Percentiles rank a stretch among this genome's conserved stretches.
These are phyloP conservation scores for Melanophora roralis DNA, from an alignment of 2,888 invertebrate species.

Conservation along the genomic window DNA sequence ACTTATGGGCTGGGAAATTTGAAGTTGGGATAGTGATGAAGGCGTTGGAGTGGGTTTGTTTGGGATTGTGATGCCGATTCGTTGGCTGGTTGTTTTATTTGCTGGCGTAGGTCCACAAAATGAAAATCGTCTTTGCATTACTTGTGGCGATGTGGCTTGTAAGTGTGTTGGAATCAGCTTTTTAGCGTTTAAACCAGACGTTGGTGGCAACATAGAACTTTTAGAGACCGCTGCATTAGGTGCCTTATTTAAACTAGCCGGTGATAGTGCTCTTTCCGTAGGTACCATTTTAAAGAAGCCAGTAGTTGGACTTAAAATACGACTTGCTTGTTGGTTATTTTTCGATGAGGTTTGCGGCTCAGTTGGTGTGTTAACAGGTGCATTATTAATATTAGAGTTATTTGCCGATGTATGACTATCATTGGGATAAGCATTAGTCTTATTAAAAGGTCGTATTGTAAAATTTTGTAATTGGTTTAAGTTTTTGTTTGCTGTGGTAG, in stretches of 20 bases:
- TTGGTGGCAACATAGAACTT: conserved; percentile 41
- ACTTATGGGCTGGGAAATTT: conserved; percentile 45
- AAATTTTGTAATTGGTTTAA: not conserved
- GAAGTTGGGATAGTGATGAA: conserved; percentile 16
- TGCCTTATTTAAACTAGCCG: no score
- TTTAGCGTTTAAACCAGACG: not conserved
- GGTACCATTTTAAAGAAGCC: conserved; percentile 31
- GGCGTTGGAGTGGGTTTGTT: not conserved
- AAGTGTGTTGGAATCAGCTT: not conserved
- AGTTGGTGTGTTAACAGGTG: not conserved
- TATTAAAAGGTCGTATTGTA: not conserved
- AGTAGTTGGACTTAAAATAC: conserved; percentile 24
- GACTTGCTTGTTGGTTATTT: conserved; percentile 22
- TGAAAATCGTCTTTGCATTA: conserved; percentile 48
- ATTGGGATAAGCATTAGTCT: not conserved
- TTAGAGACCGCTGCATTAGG: not conserved
- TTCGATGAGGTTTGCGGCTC: not conserved
- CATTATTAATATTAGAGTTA: not conserved
- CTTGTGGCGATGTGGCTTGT: not conserved
- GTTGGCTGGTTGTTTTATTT: not conserved
- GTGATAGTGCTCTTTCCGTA: not conserved
- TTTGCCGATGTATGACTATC: not conserved
- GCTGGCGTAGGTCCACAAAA: conserved; percentile 30
- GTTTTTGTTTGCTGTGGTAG: not conserved
- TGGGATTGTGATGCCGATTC: no score